A percentile compares a stretch with the other conserved stretches of the same genome.
phyloP scores from a whole-genome alignment of 2,888 invertebrate species.

The Ochropleura plecta region DNA sequence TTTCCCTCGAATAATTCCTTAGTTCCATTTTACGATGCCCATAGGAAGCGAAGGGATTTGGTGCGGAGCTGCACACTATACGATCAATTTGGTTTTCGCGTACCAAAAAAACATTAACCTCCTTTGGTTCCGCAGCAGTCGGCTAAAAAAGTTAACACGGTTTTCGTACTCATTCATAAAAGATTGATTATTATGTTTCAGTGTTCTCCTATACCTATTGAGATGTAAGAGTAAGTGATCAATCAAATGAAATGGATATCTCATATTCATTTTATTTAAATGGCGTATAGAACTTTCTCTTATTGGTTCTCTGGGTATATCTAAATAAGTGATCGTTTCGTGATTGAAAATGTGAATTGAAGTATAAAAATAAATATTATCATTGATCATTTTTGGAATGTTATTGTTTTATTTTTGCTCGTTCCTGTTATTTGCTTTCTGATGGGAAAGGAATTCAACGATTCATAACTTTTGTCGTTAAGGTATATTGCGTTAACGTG shows the following conservation, averaged over 20 bases:
- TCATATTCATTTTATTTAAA: conserved; percentile 46
- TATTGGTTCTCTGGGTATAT: conserved; percentile 15
- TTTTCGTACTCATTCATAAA: conserved; percentile 22
- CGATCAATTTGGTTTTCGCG: conserved; percentile 15
- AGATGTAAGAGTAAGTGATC: conserved; percentile 25
- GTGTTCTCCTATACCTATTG: conserved; percentile 16
- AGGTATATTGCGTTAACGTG: conserved; percentile 3
- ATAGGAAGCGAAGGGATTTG: conserved; percentile 43
- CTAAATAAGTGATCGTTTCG: conserved; percentile 24
- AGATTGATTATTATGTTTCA: conserved; percentile 31
- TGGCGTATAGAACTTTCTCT: conserved; percentile 47
- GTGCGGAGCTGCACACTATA: conserved; percentile 9
- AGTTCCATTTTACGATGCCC: conserved; percentile 50
- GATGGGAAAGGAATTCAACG: not conserved
- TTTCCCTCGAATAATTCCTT: conserved; percentile 45
- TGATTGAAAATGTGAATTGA: conserved; percentile 19
- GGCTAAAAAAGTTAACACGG: conserved; percentile 26
- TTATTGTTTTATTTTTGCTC: not conserved
- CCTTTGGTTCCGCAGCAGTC: not conserved
- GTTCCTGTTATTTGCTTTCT: not conserved
- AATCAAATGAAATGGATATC: conserved; percentile 38
- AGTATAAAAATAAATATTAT: conserved; percentile 7
- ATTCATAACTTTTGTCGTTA: conserved; percentile 4
- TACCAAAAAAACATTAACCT: conserved; percentile 34
- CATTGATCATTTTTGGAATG: conserved; percentile 7